Base-by-base conservation (phyloP, 2,797 vertebrate genomes). In the Leucoraja ocellata region DNA sequence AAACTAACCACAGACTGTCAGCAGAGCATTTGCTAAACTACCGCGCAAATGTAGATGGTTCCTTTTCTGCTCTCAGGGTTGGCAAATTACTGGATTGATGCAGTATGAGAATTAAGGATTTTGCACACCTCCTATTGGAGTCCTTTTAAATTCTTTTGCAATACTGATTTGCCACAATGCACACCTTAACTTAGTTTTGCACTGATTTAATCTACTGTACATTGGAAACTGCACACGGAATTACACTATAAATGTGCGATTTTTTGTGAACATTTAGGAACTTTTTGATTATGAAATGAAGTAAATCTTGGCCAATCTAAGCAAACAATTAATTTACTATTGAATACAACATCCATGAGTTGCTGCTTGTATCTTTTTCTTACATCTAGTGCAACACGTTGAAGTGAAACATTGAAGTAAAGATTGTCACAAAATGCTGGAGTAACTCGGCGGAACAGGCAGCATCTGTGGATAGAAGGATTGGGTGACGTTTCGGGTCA, bases 121-220 rank as follows among this genome's bases (percentile, higher is more conserved):
- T 92, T 92, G 90, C 90, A 92, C 90, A 92, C 90, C 68, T 91
- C 25, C 71, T 18, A 54, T 54, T 76, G 68, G 18, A 88, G 84
- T 74, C 36, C 71, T 92, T 92, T 58, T 46, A 92, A 28, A 58
- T 65, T 65, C 46, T 58, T 92, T 76, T 92, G 90, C 71, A 71
- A 58, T 92, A n/a, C 54, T 92, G 58, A 65, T 92, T 25, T 39
- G 25, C 68, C 74, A 92, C 23, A 74, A 92, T 92, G 68, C 68
- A 73, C 23, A 76, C 23, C 28, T 25, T 76, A 71, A 71, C 90
- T 65, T 76, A n/a, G 39, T 28, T 92, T 92, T 92, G 90, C 90
- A 92, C 90, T 92, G 90, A 76, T 32, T 92, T 39, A 92, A 92
- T 74, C 71, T 76, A 39, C n/a, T 74, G 71, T 74, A 92, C 54